Conservation (phyloP, 2,113 vertebrate genomes). For the Phoenicopterus ruber region DNA sequence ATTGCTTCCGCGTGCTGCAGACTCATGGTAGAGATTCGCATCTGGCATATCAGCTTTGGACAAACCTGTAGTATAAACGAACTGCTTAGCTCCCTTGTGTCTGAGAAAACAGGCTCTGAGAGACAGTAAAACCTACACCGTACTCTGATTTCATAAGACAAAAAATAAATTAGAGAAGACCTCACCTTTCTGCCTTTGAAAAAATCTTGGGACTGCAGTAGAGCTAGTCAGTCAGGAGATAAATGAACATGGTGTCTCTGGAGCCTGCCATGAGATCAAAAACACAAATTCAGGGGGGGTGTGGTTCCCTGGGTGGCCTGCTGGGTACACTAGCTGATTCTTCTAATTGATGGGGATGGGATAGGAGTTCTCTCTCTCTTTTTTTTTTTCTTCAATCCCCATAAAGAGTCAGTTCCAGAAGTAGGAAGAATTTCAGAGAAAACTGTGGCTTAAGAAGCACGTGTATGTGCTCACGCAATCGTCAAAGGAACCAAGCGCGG, state of each 20-base stretch:
- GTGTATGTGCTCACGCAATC: accelerated
- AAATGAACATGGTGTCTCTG: background rate
- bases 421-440: background rate
- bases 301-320: background rate
- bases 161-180: background rate
- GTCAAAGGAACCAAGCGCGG: background rate
- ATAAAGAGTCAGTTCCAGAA: background rate
- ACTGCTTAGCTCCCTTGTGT: accelerated
- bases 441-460: background rate
- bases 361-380: background rate
- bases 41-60: background rate
- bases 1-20: background rate
- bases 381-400: background rate
- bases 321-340: background rate
- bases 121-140: background rate
- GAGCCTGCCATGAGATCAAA: background rate
- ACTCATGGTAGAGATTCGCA: background rate
- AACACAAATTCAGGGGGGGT: background rate
- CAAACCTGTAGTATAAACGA: background rate
- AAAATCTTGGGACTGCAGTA: background rate
- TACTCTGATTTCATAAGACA: background rate
- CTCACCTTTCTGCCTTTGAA: background rate
- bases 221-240: background rate
- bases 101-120: background rate
- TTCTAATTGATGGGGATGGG: background rate